Evolutionary conservation across 2,888 invertebrate species (phyloP).

Genomic region (Andrena flavipes): DNA sequence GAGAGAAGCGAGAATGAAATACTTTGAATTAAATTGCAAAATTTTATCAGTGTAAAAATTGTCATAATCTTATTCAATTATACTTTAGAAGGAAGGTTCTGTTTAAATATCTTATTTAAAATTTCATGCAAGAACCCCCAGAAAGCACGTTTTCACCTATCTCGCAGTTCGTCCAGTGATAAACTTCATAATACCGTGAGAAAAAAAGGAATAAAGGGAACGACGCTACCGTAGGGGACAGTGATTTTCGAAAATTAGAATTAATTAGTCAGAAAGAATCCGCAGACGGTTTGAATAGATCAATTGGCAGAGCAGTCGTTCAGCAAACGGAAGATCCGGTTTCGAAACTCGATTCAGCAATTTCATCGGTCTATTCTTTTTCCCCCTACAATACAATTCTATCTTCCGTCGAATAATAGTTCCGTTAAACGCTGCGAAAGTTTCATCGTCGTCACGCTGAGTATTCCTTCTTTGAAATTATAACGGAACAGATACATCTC

Average conservation of each 20-base stretch:
- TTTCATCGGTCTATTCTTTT: background rate
- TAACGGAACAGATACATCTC: background rate
- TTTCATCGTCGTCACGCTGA: background rate
- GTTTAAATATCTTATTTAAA: no score
- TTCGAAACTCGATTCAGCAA: slow-evolving; percentile 8
- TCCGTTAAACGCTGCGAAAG: background rate
- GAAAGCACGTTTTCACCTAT: no score
- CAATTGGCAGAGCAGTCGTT: background rate
- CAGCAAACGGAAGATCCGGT: slow-evolving; percentile 8
- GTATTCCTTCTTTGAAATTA: background rate
- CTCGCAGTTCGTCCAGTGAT: background rate
- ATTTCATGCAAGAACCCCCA: no score
- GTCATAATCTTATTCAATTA: no score
- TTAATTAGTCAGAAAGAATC: background rate
- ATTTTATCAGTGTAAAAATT: no score
- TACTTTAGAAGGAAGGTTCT: no score
- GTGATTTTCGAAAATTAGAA: background rate
- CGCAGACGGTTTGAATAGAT: background rate
- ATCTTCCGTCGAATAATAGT: background rate
- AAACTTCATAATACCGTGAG: background rate
- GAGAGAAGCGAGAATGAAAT: background rate
- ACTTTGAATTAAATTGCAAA: background rate
- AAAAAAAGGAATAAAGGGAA: background rate
- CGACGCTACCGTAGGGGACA: background rate
- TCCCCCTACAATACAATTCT: background rate